Conservation (phyloP, 2,888 invertebrate species). For the Sinelater perroti region DNA sequence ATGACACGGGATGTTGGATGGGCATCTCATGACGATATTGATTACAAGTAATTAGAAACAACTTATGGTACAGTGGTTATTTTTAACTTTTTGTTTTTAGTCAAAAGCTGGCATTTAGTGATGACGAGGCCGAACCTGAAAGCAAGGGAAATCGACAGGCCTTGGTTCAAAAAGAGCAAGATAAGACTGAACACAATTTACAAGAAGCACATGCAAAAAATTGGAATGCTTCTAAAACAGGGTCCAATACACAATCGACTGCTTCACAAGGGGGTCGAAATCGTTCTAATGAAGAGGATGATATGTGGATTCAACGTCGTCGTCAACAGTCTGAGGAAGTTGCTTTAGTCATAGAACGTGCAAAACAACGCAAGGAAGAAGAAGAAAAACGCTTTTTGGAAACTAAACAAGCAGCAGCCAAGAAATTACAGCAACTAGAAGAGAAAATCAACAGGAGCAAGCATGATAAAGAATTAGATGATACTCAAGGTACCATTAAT, state of each 20-base stretch:
- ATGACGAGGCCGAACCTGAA: slow-evolving; percentile 75
- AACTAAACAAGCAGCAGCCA: slow-evolving; percentile 68
- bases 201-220: slow-evolving; percentile 39
- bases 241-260: slow-evolving; percentile 44
- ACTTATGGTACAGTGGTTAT: too few species aligned
- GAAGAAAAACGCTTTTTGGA: slow-evolving; percentile 83
- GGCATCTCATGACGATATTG: slow-evolving; percentile 92
- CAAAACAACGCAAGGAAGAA: slow-evolving; percentile 86
- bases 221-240: slow-evolving; percentile 58
- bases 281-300: slow-evolving; percentile 62
- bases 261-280: slow-evolving; percentile 37
- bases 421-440: slow-evolving; percentile 74
- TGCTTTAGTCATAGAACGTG: slow-evolving; percentile 82
- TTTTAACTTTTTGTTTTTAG: slow-evolving; percentile 61
- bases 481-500: slow-evolving; percentile 59
- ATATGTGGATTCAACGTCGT: slow-evolving; percentile 76
- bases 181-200: slow-evolving; percentile 49
- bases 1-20: slow-evolving; percentile 90
- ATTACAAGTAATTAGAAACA: slow-evolving; percentile 89
- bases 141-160: slow-evolving; percentile 46
- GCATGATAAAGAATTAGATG: slow-evolving; percentile 62
- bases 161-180: slow-evolving; percentile 41
- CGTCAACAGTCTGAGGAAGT: slow-evolving; percentile 77
- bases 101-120: slow-evolving; percentile 93
- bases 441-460: slow-evolving; percentile 70